phyloP scores from a whole-genome alignment of 2,888 invertebrate genomes.

The Drosophila emarginata region DNA sequence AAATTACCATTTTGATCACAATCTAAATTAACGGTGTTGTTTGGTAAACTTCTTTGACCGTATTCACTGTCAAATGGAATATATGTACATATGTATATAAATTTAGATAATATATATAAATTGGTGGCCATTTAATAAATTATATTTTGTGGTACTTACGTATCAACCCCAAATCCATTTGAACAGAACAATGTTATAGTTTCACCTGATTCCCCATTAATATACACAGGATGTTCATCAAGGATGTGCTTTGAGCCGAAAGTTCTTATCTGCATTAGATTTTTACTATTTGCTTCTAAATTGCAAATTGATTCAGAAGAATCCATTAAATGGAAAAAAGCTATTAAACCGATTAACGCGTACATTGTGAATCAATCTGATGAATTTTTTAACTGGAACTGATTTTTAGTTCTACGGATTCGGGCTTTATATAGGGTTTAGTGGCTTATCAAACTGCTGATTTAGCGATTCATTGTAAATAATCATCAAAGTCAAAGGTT shows the following conservation, averaged over 20 bases:
- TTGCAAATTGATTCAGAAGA: background rate
- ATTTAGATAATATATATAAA: no score
- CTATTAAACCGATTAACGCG: background rate
- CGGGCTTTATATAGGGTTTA: background rate
- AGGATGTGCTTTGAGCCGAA: conserved; percentile 21
- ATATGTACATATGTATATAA: no score
- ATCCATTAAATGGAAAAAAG: background rate
- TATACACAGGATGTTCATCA: background rate
- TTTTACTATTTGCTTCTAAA: no score
- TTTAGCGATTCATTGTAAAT: background rate
- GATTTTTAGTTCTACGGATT: background rate
- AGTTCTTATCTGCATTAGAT: background rate
- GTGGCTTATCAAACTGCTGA: background rate
- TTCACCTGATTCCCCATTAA: background rate
- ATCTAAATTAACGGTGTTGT: no score
- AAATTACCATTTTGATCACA: no score
- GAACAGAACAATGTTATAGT: conserved; percentile 11
- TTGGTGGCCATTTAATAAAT: no score
- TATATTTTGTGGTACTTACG: background rate
- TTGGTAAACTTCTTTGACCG: no score
- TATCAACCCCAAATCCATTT: background rate
- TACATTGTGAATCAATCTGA: background rate
- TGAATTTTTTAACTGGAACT: background rate
- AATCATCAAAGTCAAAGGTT: background rate
- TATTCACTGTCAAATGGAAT: no score